Base-by-base conservation (phyloP, 2,797 vertebrate species). In the Psittacula echo region DNA sequence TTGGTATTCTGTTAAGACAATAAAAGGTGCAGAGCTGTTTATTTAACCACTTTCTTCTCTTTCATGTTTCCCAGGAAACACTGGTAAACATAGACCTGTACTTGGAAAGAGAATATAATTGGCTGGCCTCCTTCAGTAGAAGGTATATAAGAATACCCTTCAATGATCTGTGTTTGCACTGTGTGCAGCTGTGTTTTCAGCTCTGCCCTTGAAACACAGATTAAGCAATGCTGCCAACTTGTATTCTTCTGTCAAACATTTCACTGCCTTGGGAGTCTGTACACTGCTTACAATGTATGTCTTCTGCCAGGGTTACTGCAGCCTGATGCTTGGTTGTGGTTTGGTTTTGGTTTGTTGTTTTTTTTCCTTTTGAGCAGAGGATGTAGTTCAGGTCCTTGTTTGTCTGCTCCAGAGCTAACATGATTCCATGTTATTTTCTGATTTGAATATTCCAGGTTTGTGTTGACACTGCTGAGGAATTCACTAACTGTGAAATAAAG, bases 1-100 rank as follows among this genome's bases (percentile, higher is more conserved):
- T 62, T 88, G 87, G 45, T 96, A 70, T 94, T 96, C 60, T 91
- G 34, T 91, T 94, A 93, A 90, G 83, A 79, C 13, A 78, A 45
- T 72, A 78, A 93, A 82, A 96, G 41, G 21, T 68, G 24, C 24
- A 70, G 79, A 85, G 27, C n/a, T 89, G 32, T 94, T 95, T 95
- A 20, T 83, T 92, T 90, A 91, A 62, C 45, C n/a, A 41, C 39
- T 89, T 87, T 64, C 26, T 66, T 47, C 34, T 64, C 56, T 81
- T 87, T 89, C 27, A 2, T 48, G 44, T 90, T 85, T 87, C 77
- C 61, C 34, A 34, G 62, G 45, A 71, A 94, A 26, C 45, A 20
- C 4, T 22, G 42, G 10, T 51, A 85, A 86, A 18, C 82, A 21
- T 30, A 45, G 60, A 96, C 29, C 37, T 71, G 68, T 16, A 20